Evolutionary conservation across 2,113 vertebrate species (phyloP), one percentile per base, ranked within the genome.

Genomic region (Nothocercus nigrocapillus): DNA sequence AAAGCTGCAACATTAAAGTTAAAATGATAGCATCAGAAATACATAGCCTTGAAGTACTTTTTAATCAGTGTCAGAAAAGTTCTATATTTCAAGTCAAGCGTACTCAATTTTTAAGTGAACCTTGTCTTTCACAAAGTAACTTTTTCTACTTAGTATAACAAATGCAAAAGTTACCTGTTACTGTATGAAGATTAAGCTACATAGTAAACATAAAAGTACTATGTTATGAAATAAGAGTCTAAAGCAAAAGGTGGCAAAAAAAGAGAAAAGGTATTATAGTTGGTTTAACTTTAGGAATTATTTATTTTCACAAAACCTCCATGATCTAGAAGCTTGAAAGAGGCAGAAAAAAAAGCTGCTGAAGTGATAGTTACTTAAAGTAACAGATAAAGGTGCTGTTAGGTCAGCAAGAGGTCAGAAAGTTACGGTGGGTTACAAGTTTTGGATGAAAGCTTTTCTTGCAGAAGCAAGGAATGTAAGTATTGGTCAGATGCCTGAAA

Each of bases 341-440:
- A 87, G 70, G 54, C 47, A 83, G 54, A 21, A 58, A 88, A 73
- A 83, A 89, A 91, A 62, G 40, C 34, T 82, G 81, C 72, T 94
- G 94, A 92, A 93, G 87, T 72, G 51, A 84, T 16, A 53, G 95
- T 96, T 94, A 96, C 91, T 97, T 80, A 63, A 92, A 95, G 70
- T 80, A 95, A 94, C 7, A 91, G 66, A 78, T 15, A 94, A 94
- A 96, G 49, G 44, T 79, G 47, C 38, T 38, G 64, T 27, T 34
- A 10, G 51, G 19, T 89, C 80, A 96, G 58, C 91, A 95, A 88
- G 32, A 44, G 44, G 16, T 86, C 62, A 85, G 92, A 97, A 81
- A 96, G 88, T 80, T 64, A 94, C 79, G 89, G 85, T 78, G 63
- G 30, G 45, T 88, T 88, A 80, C 83, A 75, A 64, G 16, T 88